These are phyloP conservation scores for Rhinoraja longicauda DNA, from an alignment of 2,797 vertebrate genomes.

Conservation along the genomic window DNA sequence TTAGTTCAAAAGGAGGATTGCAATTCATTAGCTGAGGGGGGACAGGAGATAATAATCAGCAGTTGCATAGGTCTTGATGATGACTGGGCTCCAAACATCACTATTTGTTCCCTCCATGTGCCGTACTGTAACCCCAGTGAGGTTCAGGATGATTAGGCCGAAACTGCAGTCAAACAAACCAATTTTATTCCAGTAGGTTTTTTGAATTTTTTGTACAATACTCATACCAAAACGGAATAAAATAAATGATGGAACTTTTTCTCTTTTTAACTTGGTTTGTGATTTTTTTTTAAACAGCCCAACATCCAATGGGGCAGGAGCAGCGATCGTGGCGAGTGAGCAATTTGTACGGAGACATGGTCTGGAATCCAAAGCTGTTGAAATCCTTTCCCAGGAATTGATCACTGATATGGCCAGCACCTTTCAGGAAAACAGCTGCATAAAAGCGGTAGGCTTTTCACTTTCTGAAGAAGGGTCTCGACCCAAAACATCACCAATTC, in stretches of 20 bases:
- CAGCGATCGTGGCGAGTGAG: slow-evolving; percentile 80
- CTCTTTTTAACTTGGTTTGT: neutral
- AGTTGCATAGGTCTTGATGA: too few relatives aligned
- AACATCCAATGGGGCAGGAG: slow-evolving; percentile 86
- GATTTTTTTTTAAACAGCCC: slow-evolving; percentile 59
- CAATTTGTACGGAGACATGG: slow-evolving; percentile 67
- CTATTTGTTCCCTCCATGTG: too few relatives aligned
- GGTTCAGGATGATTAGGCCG: neutral
- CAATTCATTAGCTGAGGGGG: too few relatives aligned
- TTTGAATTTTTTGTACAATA: neutral
- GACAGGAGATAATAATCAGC: too few relatives aligned
- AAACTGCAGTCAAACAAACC: neutral
- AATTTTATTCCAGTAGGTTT: neutral
- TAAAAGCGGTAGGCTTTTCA: slow-evolving; percentile 70
- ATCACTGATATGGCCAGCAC: slow-evolving; percentile 74
- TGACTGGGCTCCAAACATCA: too few relatives aligned
- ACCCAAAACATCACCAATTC: too few relatives aligned
- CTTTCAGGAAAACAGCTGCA: slow-evolving; percentile 78
- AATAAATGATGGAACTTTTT: neutral
- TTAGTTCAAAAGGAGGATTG: too few relatives aligned
- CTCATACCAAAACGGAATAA: neutral
- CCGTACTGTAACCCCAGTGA: too few relatives aligned
- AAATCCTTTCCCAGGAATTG: slow-evolving; percentile 93
- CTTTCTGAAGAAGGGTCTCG: too few relatives aligned
- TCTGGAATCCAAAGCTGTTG: slow-evolving; percentile 77